A percentile compares a stretch with the other conserved stretches of the same genome.
Conservation (phyloP, 2,113 vertebrate genomes). For the Ammospiza nelsoni region DNA sequence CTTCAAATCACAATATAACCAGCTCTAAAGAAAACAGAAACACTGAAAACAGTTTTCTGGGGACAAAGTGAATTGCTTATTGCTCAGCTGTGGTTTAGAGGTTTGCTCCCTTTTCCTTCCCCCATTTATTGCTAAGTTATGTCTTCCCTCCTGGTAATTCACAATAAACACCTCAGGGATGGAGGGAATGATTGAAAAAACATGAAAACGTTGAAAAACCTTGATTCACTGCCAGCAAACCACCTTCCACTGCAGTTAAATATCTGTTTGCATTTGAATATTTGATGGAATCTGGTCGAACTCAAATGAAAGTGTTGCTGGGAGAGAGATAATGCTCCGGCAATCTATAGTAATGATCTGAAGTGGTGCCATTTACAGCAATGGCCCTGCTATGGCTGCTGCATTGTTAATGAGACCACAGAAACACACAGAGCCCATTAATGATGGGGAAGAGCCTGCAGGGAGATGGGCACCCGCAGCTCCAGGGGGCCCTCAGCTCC, state of each 20-base stretch:
- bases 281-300: constrained; percentile 27
- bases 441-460: background rate
- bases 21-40: constrained; percentile 29
- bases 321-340: background rate
- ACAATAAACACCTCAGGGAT: background rate
- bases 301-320: constrained; percentile 2
- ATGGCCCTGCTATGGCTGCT: background rate
- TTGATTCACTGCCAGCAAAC: background rate
- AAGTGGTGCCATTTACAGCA: background rate
- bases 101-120: background rate
- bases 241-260: background rate
- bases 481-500: background rate
- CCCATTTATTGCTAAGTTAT: background rate
- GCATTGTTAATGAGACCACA: background rate
- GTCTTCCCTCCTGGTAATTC: background rate
- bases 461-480: background rate
- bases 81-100: background rate
- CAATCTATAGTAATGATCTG: constrained; percentile 29
- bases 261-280: constrained; percentile 22
- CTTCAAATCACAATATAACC: constrained; percentile 18
- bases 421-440: background rate
- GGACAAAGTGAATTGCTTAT: background rate
- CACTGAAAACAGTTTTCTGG: constrained; percentile 3
- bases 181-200: background rate
- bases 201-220: background rate